Conservation (phyloP, 2,888 invertebrate genomes). For the Megastigmus dorsalis region DNA sequence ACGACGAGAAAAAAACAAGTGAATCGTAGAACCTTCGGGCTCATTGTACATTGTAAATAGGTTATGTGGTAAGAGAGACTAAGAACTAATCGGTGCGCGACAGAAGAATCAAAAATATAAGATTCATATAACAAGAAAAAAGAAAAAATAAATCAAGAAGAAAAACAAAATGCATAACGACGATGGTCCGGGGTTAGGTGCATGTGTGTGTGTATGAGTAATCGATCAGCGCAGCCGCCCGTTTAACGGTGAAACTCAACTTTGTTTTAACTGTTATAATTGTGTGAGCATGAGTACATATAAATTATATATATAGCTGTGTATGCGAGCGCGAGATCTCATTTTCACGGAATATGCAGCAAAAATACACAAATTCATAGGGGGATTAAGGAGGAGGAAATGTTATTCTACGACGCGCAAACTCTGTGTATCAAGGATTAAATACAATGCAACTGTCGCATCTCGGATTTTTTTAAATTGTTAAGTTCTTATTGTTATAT, state of each 20-base stretch:
- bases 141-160: background rate
- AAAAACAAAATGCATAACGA: slow-evolving; percentile 45
- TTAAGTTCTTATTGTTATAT: too few relatives aligned
- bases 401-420: slow-evolving; percentile 1
- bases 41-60: slow-evolving; percentile 61
- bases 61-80: slow-evolving; percentile 51
- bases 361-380: slow-evolving; percentile 2
- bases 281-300: slow-evolving; percentile 37
- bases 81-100: slow-evolving; percentile 41
- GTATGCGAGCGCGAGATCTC: slow-evolving; percentile 15
- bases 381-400: background rate
- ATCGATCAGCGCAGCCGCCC: slow-evolving; percentile 53
- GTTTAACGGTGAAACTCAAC: slow-evolving; percentile 34
- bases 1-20: slow-evolving; percentile 48
- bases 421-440: slow-evolving; percentile 17
- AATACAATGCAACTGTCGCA: slow-evolving; percentile 21
- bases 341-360: slow-evolving; percentile 25
- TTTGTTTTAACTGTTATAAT: slow-evolving; percentile 52
- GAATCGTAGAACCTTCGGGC: slow-evolving; percentile 49
- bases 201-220: slow-evolving; percentile 67
- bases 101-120: slow-evolving; percentile 36
- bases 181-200: slow-evolving; percentile 71
- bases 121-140: background rate
- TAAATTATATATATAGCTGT: slow-evolving; percentile 33
- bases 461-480: too few relatives aligned